These are phyloP conservation scores for Nothobranchius furzeri DNA, from an alignment of 2,113 vertebrate species.

Conservation along the genomic window DNA sequence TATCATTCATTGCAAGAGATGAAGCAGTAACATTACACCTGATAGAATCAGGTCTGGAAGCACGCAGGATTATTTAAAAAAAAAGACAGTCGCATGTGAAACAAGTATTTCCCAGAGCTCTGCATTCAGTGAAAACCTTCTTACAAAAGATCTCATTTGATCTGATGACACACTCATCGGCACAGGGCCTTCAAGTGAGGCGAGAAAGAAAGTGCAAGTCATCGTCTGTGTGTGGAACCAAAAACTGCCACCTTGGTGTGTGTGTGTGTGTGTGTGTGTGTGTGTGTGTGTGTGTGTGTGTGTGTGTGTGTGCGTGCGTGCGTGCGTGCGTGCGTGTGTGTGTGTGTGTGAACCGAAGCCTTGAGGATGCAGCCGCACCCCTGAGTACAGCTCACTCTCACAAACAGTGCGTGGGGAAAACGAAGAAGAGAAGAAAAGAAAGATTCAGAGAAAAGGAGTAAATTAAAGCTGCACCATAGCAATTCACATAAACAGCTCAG, in stretches of 20 bases:
- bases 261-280: conserved; percentile 42
- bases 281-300: conserved; percentile 66
- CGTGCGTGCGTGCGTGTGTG: conserved; percentile 57
- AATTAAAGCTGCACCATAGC: conserved; percentile 42
- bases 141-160: conserved; percentile 64
- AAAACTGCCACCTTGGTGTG: conserved; percentile 71
- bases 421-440: conserved; percentile 27
- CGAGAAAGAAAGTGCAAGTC: conserved; percentile 74
- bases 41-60: conserved; percentile 50
- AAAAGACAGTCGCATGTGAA: conserved; percentile 27
- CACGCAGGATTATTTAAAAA: conserved; percentile 27
- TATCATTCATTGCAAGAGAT: conserved; percentile 53
- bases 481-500: conserved; percentile 44
- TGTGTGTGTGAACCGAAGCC: conserved; percentile 62
- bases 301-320: conserved; percentile 66
- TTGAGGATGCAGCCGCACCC: conserved; percentile 69
- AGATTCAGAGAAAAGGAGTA: conserved; percentile 23
- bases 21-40: conserved; percentile 38
- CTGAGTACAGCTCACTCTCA: conserved; percentile 55
- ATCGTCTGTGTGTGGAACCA: conserved; percentile 68
- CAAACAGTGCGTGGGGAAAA: conserved; percentile 36
- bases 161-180: conserved; percentile 57
- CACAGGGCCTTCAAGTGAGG: conserved; percentile 56
- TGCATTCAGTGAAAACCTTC: conserved; percentile 43
- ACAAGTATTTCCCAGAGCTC: conserved; percentile 44